Percentiles rank a stretch among this genome's conserved stretches.
Conservation (phyloP, 2,888 invertebrate species). For the Masnerella sp. region DNA sequence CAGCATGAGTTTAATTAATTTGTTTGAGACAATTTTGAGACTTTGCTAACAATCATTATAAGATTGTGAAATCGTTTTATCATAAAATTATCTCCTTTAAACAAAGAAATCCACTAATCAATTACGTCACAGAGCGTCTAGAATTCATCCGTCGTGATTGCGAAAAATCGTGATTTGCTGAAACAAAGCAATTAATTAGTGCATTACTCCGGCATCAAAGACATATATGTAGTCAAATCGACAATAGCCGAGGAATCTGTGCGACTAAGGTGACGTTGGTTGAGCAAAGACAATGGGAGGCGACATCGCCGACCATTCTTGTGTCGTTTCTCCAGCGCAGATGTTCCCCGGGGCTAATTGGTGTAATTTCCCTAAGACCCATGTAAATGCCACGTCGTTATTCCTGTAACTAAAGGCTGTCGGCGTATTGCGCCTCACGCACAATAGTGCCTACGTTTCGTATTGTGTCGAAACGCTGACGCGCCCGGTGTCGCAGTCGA, state of each 20-base stretch:
- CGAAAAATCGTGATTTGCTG: no score
- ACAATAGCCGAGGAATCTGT: conserved; percentile 55
- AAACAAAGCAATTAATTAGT: conserved; percentile 37
- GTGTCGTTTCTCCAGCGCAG: conserved; percentile 49
- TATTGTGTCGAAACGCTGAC: conserved; percentile 52
- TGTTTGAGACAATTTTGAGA: no score
- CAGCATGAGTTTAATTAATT: no score
- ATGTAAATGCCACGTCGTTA: conserved; percentile 69
- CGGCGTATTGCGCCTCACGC: conserved; percentile 44
- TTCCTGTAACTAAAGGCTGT: conserved; percentile 53
- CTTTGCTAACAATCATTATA: no score
- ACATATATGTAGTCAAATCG: conserved; percentile 37
- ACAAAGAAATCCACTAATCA: no score
- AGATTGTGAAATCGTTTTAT: no score
- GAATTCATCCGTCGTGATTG: no score
- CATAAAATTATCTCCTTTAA: no score
- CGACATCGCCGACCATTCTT: conserved; percentile 65
- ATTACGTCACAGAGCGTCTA: no score
- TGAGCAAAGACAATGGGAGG: conserved; percentile 55
- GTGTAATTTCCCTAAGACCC: conserved; percentile 63
- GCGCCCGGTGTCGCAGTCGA: conserved; percentile 17
- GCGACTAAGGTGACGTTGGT: conserved; percentile 50
- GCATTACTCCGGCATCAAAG: conserved; percentile 23
- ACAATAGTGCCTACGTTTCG: conserved; percentile 57
- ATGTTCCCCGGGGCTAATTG: conserved; percentile 60